These are phyloP conservation scores for Cochlearius cochlearius DNA, from an alignment of 2,113 vertebrate species.

Conservation along the genomic window DNA sequence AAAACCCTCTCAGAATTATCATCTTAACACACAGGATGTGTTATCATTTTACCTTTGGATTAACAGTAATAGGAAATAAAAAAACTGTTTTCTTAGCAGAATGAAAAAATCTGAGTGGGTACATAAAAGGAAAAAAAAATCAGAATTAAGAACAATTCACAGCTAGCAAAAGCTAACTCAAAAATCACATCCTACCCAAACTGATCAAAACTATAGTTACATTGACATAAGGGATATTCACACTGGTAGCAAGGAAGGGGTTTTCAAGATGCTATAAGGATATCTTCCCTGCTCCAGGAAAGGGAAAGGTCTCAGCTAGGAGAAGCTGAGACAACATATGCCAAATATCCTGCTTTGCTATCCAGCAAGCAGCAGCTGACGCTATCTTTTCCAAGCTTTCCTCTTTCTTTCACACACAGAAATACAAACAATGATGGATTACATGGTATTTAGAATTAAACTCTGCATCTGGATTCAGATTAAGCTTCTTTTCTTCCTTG, in stretches of 20 bases:
- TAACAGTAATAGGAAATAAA: not conserved
- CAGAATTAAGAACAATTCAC: not conserved
- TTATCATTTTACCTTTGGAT: not conserved
- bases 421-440: not conserved
- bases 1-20: not conserved
- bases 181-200: not conserved
- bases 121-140: not conserved
- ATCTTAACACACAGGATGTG: not conserved
- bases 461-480: not conserved
- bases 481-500: not conserved
- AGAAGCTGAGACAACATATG: not conserved
- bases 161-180: not conserved
- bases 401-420: not conserved
- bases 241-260: not conserved
- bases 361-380: not conserved
- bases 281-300: not conserved
- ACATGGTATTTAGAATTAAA: not conserved
- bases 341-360: not conserved
- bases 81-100: not conserved
- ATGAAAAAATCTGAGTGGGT: not conserved
- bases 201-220: not conserved
- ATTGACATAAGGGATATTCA: not conserved
- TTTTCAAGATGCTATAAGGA: not conserved
- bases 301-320: not conserved
- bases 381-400: not conserved